Conservation (phyloP, 1,140 invertebrate genomes). For the Drosophila mojavensis region DNA sequence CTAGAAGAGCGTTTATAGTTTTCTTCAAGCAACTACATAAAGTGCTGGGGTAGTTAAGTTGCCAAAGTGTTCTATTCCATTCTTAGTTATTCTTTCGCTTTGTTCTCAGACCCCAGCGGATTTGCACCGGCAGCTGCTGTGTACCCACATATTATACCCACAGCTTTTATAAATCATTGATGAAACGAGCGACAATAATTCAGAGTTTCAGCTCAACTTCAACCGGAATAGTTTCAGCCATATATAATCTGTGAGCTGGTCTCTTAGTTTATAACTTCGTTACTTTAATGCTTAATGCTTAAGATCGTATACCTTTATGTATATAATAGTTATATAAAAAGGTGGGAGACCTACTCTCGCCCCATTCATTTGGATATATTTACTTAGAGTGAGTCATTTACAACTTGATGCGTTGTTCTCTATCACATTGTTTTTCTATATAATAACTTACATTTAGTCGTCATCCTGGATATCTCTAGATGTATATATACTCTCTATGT, state of each 20-base stretch:
- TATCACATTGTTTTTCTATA: too few species aligned
- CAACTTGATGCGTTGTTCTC: too few species aligned
- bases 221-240: conserved; percentile 27
- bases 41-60: conserved; percentile 69
- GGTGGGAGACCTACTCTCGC: background rate
- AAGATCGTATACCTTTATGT: too few species aligned
- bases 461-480: too few species aligned
- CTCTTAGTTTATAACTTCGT: too few species aligned
- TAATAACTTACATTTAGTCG: too few species aligned
- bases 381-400: too few species aligned
- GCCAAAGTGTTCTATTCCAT: conserved; percentile 61
- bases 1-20: conserved; percentile 69
- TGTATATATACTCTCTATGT: too few species aligned
- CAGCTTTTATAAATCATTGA: conserved; percentile 63
- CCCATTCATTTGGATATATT: too few species aligned
- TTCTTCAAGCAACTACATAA: conserved; percentile 70
- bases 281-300: too few species aligned
- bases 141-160: conserved; percentile 21
- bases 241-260: conserved; percentile 4
- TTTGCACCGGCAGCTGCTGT: conserved; percentile 19
- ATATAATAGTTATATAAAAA: background rate
- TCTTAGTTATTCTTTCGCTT: conserved; percentile 32
- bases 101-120: conserved; percentile 18
- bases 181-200: conserved; percentile 67
- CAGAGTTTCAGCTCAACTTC: conserved; percentile 4